A percentile compares a stretch with the other conserved stretches of the same genome.
Evolutionary conservation across 2,113 vertebrate genomes (phyloP).

Genomic region (Regulus satrapa): DNA sequence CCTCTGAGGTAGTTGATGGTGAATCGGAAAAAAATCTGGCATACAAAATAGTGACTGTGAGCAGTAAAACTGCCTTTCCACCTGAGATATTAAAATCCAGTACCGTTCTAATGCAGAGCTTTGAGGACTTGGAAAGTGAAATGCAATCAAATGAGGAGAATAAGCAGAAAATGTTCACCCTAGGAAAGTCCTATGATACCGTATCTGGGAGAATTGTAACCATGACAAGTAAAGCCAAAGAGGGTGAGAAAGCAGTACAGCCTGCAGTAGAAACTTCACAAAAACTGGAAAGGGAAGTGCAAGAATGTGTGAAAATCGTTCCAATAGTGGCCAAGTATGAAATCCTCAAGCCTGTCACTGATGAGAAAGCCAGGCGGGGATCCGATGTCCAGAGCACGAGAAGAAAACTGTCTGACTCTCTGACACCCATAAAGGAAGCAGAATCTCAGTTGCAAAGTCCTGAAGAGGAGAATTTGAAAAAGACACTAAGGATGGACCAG

Average conservation of each 20-base stretch:
- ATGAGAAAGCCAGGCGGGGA: constrained; percentile 71
- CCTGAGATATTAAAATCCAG: constrained; percentile 70
- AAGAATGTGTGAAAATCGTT: constrained; percentile 67
- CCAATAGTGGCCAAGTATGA: constrained; percentile 75
- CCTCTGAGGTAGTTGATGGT: constrained; percentile 83
- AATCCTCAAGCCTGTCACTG: constrained; percentile 73
- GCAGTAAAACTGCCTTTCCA: constrained; percentile 73
- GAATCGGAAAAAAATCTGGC: constrained; percentile 79
- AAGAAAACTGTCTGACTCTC: constrained; percentile 72
- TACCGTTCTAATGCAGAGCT: constrained; percentile 73
- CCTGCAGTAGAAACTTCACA: constrained; percentile 52
- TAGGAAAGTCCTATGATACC: constrained; percentile 85
- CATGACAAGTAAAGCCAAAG: constrained; percentile 75
- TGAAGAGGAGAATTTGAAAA: constrained; percentile 63
- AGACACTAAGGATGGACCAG: constrained; percentile 8
- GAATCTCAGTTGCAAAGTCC: constrained; percentile 74
- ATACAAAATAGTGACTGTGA: constrained; percentile 81
- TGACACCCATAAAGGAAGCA: constrained; percentile 78
- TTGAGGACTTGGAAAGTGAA: constrained; percentile 82
- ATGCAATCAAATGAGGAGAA: constrained; percentile 75
- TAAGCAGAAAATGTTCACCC: constrained; percentile 79
- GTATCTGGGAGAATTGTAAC: constrained; percentile 81
- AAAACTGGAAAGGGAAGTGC: constrained; percentile 36
- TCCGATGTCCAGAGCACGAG: constrained; percentile 64
- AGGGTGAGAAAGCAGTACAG: constrained; percentile 58